Evolutionary conservation across 2,888 invertebrate genomes (phyloP).

Genomic region (Cataglyphis albicans): DNA sequence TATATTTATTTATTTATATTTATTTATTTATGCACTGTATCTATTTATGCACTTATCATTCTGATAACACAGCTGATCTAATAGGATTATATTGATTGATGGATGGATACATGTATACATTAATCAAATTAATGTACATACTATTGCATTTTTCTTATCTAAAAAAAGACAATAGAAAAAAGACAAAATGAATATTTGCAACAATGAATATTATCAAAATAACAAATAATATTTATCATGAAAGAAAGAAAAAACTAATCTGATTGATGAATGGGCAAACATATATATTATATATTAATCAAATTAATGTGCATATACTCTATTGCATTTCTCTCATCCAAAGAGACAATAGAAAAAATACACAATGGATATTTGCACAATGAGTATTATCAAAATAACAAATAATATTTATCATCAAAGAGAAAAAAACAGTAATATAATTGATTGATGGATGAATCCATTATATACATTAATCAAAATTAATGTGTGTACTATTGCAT

Average conservation of each 20-base stretch:
- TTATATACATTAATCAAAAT: neutral
- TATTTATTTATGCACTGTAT: neutral
- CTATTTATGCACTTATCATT: neutral
- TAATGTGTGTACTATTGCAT: neutral
- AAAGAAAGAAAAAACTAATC: neutral
- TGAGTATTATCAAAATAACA: neutral
- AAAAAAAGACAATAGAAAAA: neutral
- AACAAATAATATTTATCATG: neutral
- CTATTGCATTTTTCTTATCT: neutral
- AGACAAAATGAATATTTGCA: neutral
- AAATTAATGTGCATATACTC: too few species aligned
- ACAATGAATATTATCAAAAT: neutral
- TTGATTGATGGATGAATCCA: neutral
- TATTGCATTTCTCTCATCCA: too few species aligned
- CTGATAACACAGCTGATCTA: slow-evolving; percentile 38
- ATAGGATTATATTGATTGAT: slow-evolving; percentile 9
- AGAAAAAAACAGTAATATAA: neutral
- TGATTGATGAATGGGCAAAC: neutral
- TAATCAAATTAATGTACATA: neutral
- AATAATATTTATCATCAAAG: neutral
- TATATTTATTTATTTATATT: too few species aligned
- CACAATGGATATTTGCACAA: neutral
- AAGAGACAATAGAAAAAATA: too few species aligned
- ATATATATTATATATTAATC: too few species aligned
- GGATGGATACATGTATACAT: neutral